Base-by-base conservation (phyloP, 2,113 vertebrate genomes). In the Balaeniceps rex region DNA sequence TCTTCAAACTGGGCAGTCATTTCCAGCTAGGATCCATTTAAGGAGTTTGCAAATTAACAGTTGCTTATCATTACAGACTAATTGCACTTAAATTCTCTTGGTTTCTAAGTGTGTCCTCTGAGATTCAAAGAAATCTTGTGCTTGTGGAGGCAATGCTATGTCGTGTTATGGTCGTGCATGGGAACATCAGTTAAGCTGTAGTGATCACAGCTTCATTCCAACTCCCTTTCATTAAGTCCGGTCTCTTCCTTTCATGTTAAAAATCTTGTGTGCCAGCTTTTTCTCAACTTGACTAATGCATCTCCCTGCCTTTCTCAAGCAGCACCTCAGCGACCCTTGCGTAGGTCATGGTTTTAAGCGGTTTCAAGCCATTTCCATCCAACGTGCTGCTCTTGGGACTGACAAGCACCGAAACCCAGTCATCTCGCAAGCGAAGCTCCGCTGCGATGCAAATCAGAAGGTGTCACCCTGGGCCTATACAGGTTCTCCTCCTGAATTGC, bases 91-190 rank as follows among this genome's bases (percentile, higher is more conserved):
- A 70, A 47, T 47, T 83, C 19, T 84, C 33, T 28, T 38, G 19
- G 19, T 28, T 40, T 47, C 14, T 19, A 3, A 3, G 6, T 3
- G 12, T 21, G 19, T 65, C 19, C 18, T 47, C 4, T 28, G n/a
- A 14, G 44, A 17, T 28, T 19, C 19, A 7, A 22, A 24, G 42
- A 28, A 49, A 5, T 19, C 6, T 34, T 12, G 23, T 47, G 55
- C 31, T 87, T 3, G 25, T 24, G n/a, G 66, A 85, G 55, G 42
- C 47, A 38, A 16, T 5, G 9, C 29, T 28, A 0, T 31, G 29
- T 51, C 51, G 5, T 6, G 2, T 36, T 42, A 8, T 3, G 17
- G 38, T 78, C 49, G 1, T 5, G 1, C 22, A 6, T 0, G 0
- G 47, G 36, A 58, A 21, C 57, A 7, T 80, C n/a, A 7, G 1